Percentiles rank a stretch among this genome's conserved stretches.
Conservation (phyloP, 2,888 invertebrate genomes). For the Muschampia plurimacula region DNA sequence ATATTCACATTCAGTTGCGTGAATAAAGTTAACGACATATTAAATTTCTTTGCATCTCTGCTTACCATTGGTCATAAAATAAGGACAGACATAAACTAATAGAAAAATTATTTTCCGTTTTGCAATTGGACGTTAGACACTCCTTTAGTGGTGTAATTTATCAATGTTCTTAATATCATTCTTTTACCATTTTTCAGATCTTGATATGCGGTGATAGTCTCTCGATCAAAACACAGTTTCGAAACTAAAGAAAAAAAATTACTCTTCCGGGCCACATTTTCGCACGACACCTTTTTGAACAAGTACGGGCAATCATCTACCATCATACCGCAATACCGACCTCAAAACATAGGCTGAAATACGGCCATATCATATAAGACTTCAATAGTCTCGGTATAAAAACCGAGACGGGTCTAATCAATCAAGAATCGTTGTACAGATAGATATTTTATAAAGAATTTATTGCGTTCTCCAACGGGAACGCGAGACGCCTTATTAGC, state of each 20-base stretch:
- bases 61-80: too few species aligned
- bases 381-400: conserved; percentile 53
- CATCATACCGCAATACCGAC: conserved; percentile 34
- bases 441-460: conserved; percentile 47
- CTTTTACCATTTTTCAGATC: conserved; percentile 65
- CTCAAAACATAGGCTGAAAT: conserved; percentile 38
- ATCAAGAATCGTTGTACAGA: conserved; percentile 55
- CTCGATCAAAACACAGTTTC: conserved; percentile 49
- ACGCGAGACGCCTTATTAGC: conserved; percentile 34
- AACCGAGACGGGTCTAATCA: conserved; percentile 56
- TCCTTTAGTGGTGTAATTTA: too few species aligned
- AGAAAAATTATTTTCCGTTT: too few species aligned
- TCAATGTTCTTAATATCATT: too few species aligned
- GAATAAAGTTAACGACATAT: too few species aligned
- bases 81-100: too few species aligned
- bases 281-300: conserved; percentile 44
- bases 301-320: conserved; percentile 58
- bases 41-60: too few species aligned
- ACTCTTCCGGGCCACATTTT: conserved; percentile 22
- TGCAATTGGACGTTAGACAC: too few species aligned
- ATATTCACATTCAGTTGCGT: too few species aligned
- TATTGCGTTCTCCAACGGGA: conserved; percentile 25
- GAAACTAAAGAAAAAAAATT: conserved; percentile 47
- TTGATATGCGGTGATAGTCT: conserved; percentile 81
- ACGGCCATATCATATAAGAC: conserved; percentile 39